A percentile compares a stretch with the other conserved stretches of the same genome.
Evolutionary conservation across 2,113 vertebrate genomes (phyloP).

Genomic region (Otolemur garnettii): DNA sequence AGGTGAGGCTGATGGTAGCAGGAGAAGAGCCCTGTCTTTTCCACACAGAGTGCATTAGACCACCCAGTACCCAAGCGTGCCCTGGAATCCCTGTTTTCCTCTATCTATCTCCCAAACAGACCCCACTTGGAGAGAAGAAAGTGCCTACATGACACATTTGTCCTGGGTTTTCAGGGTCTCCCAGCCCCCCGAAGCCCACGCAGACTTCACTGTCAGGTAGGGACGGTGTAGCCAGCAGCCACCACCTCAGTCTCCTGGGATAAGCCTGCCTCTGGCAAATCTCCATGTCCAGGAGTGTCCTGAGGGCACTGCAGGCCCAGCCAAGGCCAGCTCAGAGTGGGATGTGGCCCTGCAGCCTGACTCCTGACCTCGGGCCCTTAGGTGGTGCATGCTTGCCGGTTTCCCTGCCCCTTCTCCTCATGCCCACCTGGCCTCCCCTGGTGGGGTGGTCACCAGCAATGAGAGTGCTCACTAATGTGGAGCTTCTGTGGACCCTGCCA

Average conservation of each 20-base stretch:
- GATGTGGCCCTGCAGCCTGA: too few relatives aligned
- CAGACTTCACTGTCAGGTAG: not conserved
- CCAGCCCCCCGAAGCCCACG: not conserved
- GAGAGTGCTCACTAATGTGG: too few relatives aligned
- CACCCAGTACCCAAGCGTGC: not conserved
- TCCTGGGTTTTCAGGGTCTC: not conserved
- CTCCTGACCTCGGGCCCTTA: not conserved
- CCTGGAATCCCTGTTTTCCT: not conserved
- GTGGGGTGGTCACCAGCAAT: not conserved
- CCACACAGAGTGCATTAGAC: not conserved
- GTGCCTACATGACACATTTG: too few relatives aligned
- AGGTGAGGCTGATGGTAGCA: not conserved
- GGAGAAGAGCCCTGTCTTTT: not conserved
- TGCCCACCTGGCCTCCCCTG: fast-evolving
- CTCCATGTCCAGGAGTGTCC: not conserved
- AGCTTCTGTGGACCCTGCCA: too few relatives aligned
- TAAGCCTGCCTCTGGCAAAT: not conserved
- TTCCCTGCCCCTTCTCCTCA: not conserved
- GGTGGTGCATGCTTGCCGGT: not conserved
- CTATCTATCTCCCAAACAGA: not conserved
- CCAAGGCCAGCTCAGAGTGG: not conserved
- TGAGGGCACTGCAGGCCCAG: not conserved
- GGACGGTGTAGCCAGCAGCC: not conserved
- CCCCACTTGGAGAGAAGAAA: not conserved
- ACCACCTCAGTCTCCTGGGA: not conserved